These are phyloP conservation scores for Calliscelio sp. DNA, from an alignment of 2,888 invertebrate genomes.

Conservation along the genomic window DNA sequence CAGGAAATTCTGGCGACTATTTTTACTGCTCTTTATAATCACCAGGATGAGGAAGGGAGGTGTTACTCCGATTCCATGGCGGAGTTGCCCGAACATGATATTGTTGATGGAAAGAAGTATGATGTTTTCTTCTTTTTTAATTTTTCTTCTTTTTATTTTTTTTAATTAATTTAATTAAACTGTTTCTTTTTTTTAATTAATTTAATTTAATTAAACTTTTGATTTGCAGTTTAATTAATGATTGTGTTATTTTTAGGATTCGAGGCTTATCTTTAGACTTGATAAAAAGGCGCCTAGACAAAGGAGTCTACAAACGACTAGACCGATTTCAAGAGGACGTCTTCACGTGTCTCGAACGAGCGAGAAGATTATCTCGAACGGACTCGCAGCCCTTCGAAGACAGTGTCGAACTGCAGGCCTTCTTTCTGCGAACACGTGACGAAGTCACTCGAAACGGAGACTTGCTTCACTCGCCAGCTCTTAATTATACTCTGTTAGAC, in stretches of 20 bases:
- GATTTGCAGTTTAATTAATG: too few species aligned
- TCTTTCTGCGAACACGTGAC: slow-evolving; percentile 93
- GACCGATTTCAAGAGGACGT: slow-evolving; percentile 99
- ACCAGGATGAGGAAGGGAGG: slow-evolving; percentile 98
- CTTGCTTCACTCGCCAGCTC: slow-evolving; percentile 94
- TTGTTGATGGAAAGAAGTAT: slow-evolving; percentile 89
- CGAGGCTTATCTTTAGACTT: slow-evolving; percentile 96
- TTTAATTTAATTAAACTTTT: neutral
- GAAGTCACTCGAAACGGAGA: slow-evolving; percentile 91
- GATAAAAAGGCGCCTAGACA: slow-evolving; percentile 96
- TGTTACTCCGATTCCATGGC: slow-evolving; percentile 98
- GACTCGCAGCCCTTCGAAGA: slow-evolving; percentile 99
- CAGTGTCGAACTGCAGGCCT: slow-evolving; percentile 96
- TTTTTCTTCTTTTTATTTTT: too few species aligned
- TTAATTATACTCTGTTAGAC: slow-evolving; percentile 92
- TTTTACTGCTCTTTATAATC: slow-evolving; percentile 97
- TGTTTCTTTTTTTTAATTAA: neutral
- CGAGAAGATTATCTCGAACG: slow-evolving; percentile 94
- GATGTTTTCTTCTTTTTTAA: too few species aligned
- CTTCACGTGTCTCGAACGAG: slow-evolving; percentile 96
- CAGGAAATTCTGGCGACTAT: slow-evolving; percentile 96
- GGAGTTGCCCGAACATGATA: slow-evolving; percentile 95
- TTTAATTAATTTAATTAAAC: too few species aligned
- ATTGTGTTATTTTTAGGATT: slow-evolving; percentile 87
- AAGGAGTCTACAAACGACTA: slow-evolving; percentile 96